phyloP scores from a whole-genome alignment of 2,113 vertebrate genomes.

The Amia ocellicauda region DNA sequence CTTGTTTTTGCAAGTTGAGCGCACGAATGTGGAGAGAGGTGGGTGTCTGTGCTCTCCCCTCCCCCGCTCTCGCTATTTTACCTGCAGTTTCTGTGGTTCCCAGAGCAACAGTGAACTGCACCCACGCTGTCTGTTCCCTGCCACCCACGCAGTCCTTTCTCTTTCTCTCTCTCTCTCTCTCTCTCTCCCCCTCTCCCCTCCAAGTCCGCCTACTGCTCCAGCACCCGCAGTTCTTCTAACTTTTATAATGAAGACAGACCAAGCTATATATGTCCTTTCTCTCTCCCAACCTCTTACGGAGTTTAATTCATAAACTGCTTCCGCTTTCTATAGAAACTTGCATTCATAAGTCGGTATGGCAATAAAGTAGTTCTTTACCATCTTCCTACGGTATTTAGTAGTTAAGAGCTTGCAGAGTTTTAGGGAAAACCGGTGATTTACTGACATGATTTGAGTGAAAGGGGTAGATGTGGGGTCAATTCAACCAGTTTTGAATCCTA shows the following conservation, averaged over 20 bases:
- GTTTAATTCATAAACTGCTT: not conserved
- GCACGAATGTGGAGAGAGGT: slow-evolving; percentile 11
- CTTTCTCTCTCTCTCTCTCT: slow-evolving; percentile 30
- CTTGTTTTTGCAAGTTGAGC: not conserved
- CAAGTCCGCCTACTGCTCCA: slow-evolving; percentile 3
- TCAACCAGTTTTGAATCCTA: no score
- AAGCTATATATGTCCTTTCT: no score
- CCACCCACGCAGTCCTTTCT: slow-evolving; percentile 53
- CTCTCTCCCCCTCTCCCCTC: slow-evolving; percentile 12
- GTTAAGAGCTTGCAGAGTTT: no score
- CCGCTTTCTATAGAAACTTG: no score
- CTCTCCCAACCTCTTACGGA: not conserved
- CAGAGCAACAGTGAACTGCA: slow-evolving; percentile 53
- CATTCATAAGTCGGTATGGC: no score
- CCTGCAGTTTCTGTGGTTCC: slow-evolving; percentile 62
- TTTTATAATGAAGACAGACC: not conserved
- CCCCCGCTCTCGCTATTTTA: slow-evolving; percentile 15
- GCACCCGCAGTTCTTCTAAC: not conserved
- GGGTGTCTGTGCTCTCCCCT: slow-evolving; percentile 18
- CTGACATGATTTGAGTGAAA: no score
- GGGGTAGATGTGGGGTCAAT: no score
- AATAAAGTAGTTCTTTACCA: no score
- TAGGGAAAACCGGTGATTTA: no score
- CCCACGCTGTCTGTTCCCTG: slow-evolving; percentile 56
- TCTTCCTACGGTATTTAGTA: no score